Base-by-base conservation (phyloP, 2,888 invertebrate species). In the Drosophila colorata region DNA sequence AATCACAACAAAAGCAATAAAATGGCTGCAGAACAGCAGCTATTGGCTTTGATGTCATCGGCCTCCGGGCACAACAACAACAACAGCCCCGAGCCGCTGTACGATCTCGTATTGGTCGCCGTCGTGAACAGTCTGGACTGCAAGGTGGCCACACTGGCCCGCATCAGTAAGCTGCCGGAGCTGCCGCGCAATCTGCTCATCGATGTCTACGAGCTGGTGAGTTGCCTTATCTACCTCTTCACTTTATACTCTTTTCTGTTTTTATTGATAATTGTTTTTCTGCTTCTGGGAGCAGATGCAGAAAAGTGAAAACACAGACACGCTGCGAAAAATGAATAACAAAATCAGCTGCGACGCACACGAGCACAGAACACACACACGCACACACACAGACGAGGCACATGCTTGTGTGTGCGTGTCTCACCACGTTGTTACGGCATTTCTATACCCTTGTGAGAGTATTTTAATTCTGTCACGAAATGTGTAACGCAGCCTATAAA, bases 181-280 rank as follows among this genome's bases (percentile, higher is more conserved):
- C 63, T 92, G 74, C 92, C 92, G 56, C 90, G 90, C 33, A 89
- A 87, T 65, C 80, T 92, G 35, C 89, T 92, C 40, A 90, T 90
- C 55, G 92, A 92, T 86, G 90, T 92, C 60, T 92, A 92, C 72
- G 87, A 89, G 56, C 81, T 88, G 89, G 92, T 92, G 82, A 90
- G 90, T 90, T 90, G 8, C 9, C 23, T 28, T 38, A 51, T 51
- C 28, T n/a, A 6, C 1, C 53, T 53, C 25, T 16, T 35, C 28
- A 31, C 9, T 13, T 9, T 5, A 13, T 33, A 8, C 11, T 11
- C 23, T 16, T 9, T 11, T 41, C 13, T 41, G 6, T 41, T 6
- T 13, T 20, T 31, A 28, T 28, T 28, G 8, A 28, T 28, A 28
- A 28, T 9, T 28, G 28, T 3, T 28, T 20, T 43, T 20, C 2